Conservation (phyloP, 2,888 invertebrate species). For the Pheosia tremula region DNA sequence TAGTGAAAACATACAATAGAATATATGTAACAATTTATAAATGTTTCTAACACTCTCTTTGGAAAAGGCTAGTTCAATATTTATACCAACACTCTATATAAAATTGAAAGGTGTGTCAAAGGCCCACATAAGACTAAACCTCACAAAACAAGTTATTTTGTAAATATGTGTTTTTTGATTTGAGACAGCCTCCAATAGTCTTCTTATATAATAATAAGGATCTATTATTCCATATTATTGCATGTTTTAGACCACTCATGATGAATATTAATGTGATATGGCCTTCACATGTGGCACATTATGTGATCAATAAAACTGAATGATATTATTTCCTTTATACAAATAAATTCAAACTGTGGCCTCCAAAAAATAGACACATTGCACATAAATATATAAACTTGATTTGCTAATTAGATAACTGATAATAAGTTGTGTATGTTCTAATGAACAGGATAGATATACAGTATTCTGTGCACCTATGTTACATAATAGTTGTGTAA, state of each 20-base stretch:
- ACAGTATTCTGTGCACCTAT: neutral
- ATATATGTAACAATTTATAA: too few species aligned
- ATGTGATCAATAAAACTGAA: conserved; percentile 20
- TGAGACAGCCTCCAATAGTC: neutral
- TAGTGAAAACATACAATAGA: neutral
- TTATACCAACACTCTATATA: too few species aligned
- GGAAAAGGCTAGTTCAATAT: too few species aligned
- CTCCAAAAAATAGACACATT: neutral
- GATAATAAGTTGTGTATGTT: conserved; percentile 6
- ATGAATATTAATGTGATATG: conserved; percentile 8
- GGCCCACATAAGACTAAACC: too few species aligned
- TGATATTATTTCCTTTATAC: conserved; percentile 27
- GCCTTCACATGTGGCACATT: neutral
- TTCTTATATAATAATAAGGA: neutral
- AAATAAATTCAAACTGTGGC: conserved; percentile 5
- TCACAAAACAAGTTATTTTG: too few species aligned
- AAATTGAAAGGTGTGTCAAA: too few species aligned
- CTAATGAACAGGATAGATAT: neutral
- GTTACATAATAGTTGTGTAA: conserved; percentile 2
- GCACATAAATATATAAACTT: conserved; percentile 13
- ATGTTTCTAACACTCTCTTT: too few species aligned
- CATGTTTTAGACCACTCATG: neutral
- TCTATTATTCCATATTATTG: neutral
- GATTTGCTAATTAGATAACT: conserved; percentile 18
- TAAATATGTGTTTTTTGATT: neutral